These are phyloP conservation scores for Oreochromis spilurus DNA, from an alignment of 2,113 vertebrate genomes.

Conservation along the genomic window DNA sequence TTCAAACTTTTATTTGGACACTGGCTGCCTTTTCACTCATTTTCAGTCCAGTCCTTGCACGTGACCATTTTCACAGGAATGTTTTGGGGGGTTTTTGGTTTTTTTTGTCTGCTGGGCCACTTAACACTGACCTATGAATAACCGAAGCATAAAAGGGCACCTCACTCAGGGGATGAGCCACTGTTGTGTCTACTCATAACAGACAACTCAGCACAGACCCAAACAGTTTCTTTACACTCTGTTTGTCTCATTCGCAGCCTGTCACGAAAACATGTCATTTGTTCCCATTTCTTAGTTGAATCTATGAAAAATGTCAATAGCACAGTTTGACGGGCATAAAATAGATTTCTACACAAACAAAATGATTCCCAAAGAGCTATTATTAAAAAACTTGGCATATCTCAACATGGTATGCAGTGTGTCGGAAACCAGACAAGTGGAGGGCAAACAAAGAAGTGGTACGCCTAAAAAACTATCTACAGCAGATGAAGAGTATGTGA, in stretches of 20 bases:
- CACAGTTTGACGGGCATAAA: background rate
- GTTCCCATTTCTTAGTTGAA: background rate
- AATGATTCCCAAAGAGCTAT: background rate
- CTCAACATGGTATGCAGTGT: background rate
- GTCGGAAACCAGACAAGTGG: rapidly evolving
- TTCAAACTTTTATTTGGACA: background rate
- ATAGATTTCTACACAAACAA: rapidly evolving
- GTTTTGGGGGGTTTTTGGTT: rapidly evolving
- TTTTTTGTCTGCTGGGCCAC: background rate
- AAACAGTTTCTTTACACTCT: background rate
- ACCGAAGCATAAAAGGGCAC: background rate
- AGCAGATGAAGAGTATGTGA: background rate
- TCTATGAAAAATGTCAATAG: background rate
- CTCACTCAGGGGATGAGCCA: background rate
- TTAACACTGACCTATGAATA: background rate
- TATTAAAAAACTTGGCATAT: background rate
- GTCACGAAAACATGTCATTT: background rate
- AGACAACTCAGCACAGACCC: background rate
- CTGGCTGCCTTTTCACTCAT: background rate
- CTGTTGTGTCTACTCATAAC: background rate
- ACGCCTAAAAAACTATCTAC: background rate
- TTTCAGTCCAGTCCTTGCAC: background rate
- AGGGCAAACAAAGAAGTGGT: rapidly evolving
- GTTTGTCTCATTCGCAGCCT: background rate
- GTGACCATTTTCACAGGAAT: background rate